Evolutionary conservation across 2,888 invertebrate genomes (phyloP), one percentile per base, ranked within the genome.

Genomic region (Cheilosia soror): DNA sequence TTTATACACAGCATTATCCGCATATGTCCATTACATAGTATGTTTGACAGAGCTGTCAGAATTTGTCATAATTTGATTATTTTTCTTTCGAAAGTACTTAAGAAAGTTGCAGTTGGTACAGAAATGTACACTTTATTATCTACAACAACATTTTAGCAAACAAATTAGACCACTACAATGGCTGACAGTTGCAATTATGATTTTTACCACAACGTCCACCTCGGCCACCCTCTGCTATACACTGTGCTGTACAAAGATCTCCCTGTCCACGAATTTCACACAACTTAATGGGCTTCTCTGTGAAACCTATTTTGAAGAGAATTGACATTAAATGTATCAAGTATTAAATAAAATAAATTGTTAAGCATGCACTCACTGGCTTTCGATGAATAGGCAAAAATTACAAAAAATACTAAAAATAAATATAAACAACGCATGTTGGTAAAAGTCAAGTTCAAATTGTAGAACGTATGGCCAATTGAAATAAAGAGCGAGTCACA

Each of bases 191-290:
- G 77, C 90, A 90, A 60, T 89, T 88, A 62, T 86, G 87, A 47
- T 76, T 83, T 76, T 90, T 90, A 44, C 90, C 88, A 75, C 90
- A 90, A 4, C 87, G 71, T 27, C 90, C 90, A 71, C 88, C 90
- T 53, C 90, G 88, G 72, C 89, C 90, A n/a, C 90, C 90, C 5
- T 88, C 89, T 29, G 88, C 87, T 84, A 89, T 88, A 75, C 90
- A 90, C 33, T 76, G 79, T 25, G 80, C 65, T 3, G 87, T 79
- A 80, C 90, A 90, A 87, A 88, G 87, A 47, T 90, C 90, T 31
- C 89, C 90, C n/a, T 84, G 71, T 13, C 73, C 73, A n/a, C 15
- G 42, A 37, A 83, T 33, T 63, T 89, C 88, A 82, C 90, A 90
- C 25, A 90, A 73, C 40, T 88, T 88, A 5, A 44, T 27, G 4